phyloP scores from a whole-genome alignment of 2,888 invertebrate genomes.

The Drymonia ruficornis region DNA sequence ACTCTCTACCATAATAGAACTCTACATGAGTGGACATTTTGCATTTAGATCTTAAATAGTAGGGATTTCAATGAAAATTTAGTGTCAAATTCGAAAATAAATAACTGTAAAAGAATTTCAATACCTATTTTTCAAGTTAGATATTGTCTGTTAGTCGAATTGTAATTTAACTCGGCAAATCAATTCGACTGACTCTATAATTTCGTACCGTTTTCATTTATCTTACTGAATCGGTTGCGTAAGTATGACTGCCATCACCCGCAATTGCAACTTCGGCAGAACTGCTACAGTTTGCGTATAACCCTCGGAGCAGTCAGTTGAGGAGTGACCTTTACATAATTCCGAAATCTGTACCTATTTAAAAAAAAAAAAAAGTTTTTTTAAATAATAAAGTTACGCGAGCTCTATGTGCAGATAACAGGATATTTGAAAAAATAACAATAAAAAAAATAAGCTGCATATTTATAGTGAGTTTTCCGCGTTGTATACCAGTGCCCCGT shows the following conservation, averaged over 20 bases:
- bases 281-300: conserved; percentile 45
- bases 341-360: no score
- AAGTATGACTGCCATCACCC: conserved; percentile 45
- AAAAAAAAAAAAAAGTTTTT: not conserved
- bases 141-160: conserved; percentile 11
- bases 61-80: not conserved
- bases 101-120: not conserved
- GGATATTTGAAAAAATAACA: conserved; percentile 4
- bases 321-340: conserved; percentile 9
- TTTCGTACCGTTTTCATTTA: conserved; percentile 44
- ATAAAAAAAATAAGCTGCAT: conserved; percentile 4
- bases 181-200: conserved; percentile 52
- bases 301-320: conserved; percentile 33
- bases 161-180: conserved; percentile 41
- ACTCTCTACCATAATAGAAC: no score
- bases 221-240: conserved; percentile 46
- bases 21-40: no score
- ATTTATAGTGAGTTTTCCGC: conserved; percentile 30
- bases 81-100: not conserved
- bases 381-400: no score
- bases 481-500: conserved; percentile 34
- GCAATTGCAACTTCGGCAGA: conserved; percentile 34
- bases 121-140: not conserved
- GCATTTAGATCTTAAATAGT: no score
- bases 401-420: no score